Conservation (phyloP, 2,888 invertebrate genomes). For the Tipula lateralis region DNA sequence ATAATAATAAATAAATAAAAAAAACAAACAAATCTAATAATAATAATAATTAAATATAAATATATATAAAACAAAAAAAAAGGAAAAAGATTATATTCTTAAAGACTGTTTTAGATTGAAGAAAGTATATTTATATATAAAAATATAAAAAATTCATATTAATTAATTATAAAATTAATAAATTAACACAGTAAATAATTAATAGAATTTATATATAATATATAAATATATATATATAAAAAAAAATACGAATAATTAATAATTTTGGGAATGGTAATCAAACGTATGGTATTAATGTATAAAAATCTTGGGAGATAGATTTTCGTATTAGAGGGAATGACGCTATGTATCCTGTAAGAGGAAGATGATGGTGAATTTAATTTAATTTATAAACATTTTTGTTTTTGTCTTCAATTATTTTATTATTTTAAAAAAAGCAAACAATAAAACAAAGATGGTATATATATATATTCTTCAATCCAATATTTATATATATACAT, state of each 20-base stretch:
- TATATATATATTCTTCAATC: constrained; percentile 24
- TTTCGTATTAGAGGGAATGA: not conserved
- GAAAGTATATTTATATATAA: not conserved
- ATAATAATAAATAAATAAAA: not conserved
- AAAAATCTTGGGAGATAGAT: not conserved
- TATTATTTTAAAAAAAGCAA: not conserved
- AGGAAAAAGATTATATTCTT: not conserved
- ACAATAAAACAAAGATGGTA: not conserved
- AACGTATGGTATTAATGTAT: constrained; percentile 13
- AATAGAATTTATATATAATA: not conserved
- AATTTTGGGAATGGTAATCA: not conserved
- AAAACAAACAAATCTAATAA: constrained; percentile 5
- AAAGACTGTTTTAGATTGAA: constrained; percentile 24
- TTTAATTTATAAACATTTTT: not conserved
- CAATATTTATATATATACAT: not conserved
- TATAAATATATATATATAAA: not conserved
- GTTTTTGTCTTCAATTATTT: not conserved
- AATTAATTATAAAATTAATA: constrained; percentile 6
- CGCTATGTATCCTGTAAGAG: constrained; percentile 26
- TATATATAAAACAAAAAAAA: not conserved
- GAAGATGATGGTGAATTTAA: constrained; percentile 26
- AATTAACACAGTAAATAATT: not conserved
- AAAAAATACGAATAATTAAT: not conserved
- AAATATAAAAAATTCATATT: not conserved
- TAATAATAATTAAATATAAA: constrained; percentile 5